Evolutionary conservation across 2,113 vertebrate species (phyloP), one percentile per base, ranked within the genome.

Genomic region (Suricata suricatta): DNA sequence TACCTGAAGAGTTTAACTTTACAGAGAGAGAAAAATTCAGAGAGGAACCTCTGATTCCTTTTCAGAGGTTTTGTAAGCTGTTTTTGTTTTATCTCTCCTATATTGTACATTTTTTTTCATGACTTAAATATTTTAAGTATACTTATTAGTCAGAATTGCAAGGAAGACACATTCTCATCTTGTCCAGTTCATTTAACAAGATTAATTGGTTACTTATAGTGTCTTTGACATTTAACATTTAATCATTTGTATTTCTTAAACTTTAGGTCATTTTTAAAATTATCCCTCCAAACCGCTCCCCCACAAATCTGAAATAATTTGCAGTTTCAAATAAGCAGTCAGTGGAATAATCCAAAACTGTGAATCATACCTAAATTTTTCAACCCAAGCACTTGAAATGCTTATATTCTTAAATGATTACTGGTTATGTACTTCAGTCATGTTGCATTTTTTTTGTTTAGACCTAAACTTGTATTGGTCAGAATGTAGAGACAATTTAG

Each of bases 211-310:
- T 86, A 16, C 31, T 52, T 85, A 2, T 14, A 29, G 12, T 84
- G 63, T 77, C 52, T 85, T 87, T 93, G 85, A 47, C 27, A 13
- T 63, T 5, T 52, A 60, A 60, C 12, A 10, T 90, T 92, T 92
- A 81, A 27, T 90, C 57, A 76, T 0, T 93, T 95, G 29, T 97
- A 21, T 79, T 96, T 85, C n/a, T 82, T 81, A 90, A 93, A 89
- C 38, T 82, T 50, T 3, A 82, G 31, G 6, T 54, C 4, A 27
- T 88, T 91, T 90, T 5, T 38, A 44, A 85, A 47, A 3, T 60
- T 5, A 35, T 31, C 50, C 19, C 0, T 82, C 15, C 6, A 29
- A 60, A 92, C 14, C 5, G 54, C 5, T 52, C 2, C 27, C 33
- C 12, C n/a, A 88, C 57, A 29, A 63, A 71, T 33, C 31, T 84